Evolutionary conservation across 64 coral and sea anemone species (phyloP).

Genomic region (Pachyseris speciosa): DNA sequence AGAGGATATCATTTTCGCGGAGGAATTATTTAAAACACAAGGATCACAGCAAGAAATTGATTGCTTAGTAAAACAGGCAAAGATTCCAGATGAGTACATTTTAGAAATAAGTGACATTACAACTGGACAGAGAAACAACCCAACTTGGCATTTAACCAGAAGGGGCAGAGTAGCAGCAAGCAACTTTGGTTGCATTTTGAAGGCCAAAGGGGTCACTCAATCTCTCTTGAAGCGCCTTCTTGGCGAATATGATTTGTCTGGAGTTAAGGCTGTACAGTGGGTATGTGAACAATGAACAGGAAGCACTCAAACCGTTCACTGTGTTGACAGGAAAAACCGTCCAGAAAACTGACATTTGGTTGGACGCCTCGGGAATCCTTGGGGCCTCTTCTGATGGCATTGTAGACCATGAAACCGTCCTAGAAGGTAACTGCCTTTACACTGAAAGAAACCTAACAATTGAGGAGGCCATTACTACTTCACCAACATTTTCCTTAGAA

Average conservation of each 20-base stretch:
- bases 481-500: not conserved
- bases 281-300: not conserved
- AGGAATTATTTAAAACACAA: not conserved
- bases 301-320: constrained; percentile 8
- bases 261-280: constrained; percentile 10
- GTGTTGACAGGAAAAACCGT: not conserved
- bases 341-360: constrained; percentile 1
- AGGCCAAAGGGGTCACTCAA: not conserved
- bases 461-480: not conserved
- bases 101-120: not conserved
- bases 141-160: not conserved
- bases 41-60: not conserved
- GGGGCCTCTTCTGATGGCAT: not conserved
- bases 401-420: not conserved
- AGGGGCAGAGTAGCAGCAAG: not conserved
- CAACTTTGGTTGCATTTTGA: constrained; percentile 13
- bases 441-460: not conserved
- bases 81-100: not conserved
- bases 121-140: constrained; percentile 2
- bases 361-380: not conserved
- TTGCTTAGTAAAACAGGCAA: not conserved
- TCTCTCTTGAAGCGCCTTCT: not conserved
- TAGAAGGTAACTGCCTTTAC: not conserved
- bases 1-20: not conserved
- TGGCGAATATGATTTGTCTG: constrained; percentile 3